Evolutionary conservation across 1,140 invertebrate species (phyloP), one percentile per base, ranked within the genome.

Genomic region (Saccostrea cuccullata): DNA sequence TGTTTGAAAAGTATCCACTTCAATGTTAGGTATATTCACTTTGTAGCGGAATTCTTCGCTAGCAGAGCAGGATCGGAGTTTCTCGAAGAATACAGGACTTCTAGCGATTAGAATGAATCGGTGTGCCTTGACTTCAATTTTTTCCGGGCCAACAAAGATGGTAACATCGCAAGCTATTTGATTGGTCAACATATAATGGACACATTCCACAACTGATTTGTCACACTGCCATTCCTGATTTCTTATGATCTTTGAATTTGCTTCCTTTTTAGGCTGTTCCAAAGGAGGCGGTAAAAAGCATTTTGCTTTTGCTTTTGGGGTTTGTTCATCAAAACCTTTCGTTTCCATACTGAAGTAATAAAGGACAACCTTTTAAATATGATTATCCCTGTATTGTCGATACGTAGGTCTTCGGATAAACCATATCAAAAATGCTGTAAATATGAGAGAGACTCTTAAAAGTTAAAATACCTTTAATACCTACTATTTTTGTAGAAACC

Each of bases 1-100:
- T 26, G 17, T 77, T 17, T 88, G 86, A 85, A 95, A 95, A 15
- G 97, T 97, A 36, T 96, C 96, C 0, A 97, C 97, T 92, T 98
- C 97, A 17, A 98, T 96, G 95, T 98, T 97, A 20, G 97, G 97
- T 60, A 98, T 94, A 92, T 97, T 96, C 85, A 98, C 97, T 92
- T 97, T 96, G 77, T 96, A 96, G 11, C 6, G 70, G 23, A 77
- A 77, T 96, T 96, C 2, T 97, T 96, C 47, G 9, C 6, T 8
- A 8, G 47, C 87, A 92, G 89, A 89, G 94, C 91, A 9, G 96
- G 96, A 56, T 97, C 96, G 93, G 97, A 97, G 91, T 98, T 97
- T 97, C 98, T 98, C 11, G 97, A 97, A 97, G 94, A 98, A 98
- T 6, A 98, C 97, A 1, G 97, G 96, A 94, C 97, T 97, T 13